Percentiles rank a stretch among this genome's conserved stretches.
Evolutionary conservation across 2,113 vertebrate genomes (phyloP).

Genomic region (Panthera uncia): DNA sequence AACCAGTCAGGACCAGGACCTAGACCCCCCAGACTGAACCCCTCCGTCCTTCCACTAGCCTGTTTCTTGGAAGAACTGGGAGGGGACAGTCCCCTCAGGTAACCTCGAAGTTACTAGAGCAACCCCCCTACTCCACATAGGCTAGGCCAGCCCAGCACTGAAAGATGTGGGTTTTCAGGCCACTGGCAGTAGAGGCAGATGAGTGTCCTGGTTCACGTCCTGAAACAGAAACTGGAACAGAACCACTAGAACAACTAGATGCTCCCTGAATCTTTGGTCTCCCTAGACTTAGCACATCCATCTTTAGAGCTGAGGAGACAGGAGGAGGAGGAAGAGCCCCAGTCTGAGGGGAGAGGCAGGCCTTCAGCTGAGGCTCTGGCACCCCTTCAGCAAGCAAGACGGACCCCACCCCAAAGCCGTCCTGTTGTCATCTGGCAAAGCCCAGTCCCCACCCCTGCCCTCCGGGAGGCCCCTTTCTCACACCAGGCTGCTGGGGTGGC

Average conservation of each 20-base stretch:
- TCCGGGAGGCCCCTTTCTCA: background rate
- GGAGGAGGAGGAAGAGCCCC: background rate
- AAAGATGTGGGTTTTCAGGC: conserved; percentile 61
- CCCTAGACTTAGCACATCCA: background rate
- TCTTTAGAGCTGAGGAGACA: background rate
- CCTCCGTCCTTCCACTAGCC: background rate
- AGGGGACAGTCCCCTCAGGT: background rate
- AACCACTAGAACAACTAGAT: background rate
- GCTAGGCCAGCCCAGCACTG: background rate
- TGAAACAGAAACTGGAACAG: conserved; percentile 31
- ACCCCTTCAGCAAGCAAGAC: background rate
- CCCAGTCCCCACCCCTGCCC: background rate
- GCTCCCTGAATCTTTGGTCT: background rate
- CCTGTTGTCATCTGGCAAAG: background rate
- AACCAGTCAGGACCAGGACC: background rate
- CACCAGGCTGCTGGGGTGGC: background rate
- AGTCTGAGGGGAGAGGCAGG: background rate
- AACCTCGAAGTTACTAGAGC: background rate
- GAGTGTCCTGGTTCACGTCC: background rate
- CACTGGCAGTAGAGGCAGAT: background rate
- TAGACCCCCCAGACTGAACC: background rate
- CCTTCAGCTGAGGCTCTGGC: background rate
- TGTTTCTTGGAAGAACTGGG: background rate
- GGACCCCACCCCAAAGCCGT: background rate
- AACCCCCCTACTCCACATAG: background rate